phyloP scores from a whole-genome alignment of 1,140 invertebrate species.

The Drosophila pallidifrons region DNA sequence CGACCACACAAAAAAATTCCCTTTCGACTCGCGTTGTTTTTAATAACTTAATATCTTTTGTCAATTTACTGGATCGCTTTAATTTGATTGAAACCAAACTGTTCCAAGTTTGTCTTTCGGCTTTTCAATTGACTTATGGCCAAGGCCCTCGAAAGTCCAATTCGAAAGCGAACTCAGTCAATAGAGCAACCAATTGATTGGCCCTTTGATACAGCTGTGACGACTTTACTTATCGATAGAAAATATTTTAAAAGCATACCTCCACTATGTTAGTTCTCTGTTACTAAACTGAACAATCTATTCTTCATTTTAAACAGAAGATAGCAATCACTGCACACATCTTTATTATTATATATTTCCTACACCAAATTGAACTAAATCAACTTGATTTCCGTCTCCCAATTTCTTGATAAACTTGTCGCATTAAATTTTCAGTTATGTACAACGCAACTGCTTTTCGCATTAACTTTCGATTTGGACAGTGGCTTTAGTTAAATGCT shows the following conservation, averaged over 20 bases:
- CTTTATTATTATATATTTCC: slow-evolving; percentile 15
- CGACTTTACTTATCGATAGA: not conserved
- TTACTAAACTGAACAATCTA: not conserved
- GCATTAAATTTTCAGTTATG: slow-evolving; percentile 44
- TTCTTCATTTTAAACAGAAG: not conserved
- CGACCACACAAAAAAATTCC: slow-evolving; percentile 14
- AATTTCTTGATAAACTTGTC: slow-evolving; percentile 16
- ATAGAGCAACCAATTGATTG: slow-evolving; percentile 21
- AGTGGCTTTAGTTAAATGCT: slow-evolving; percentile 78
- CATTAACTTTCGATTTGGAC: slow-evolving; percentile 80
- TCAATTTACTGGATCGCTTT: slow-evolving; percentile 58
- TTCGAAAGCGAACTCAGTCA: slow-evolving; percentile 19
- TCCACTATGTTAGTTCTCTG: not conserved
- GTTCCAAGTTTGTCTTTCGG: slow-evolving; percentile 47
- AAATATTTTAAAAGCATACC: not conserved
- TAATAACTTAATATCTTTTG: slow-evolving; percentile 82
- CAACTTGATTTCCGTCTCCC: slow-evolving; percentile 3
- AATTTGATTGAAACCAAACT: slow-evolving; percentile 76
- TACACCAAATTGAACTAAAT: slow-evolving; percentile 18
- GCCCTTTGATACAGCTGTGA: not conserved
- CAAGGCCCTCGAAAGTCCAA: not conserved
- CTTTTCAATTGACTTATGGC: slow-evolving; percentile 46
- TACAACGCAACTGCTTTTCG: slow-evolving; percentile 36
- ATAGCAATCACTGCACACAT: not conserved
- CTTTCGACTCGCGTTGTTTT: slow-evolving; percentile 46